Conservation (phyloP, 2,113 vertebrate genomes). For the Pseudonaja textilis region DNA sequence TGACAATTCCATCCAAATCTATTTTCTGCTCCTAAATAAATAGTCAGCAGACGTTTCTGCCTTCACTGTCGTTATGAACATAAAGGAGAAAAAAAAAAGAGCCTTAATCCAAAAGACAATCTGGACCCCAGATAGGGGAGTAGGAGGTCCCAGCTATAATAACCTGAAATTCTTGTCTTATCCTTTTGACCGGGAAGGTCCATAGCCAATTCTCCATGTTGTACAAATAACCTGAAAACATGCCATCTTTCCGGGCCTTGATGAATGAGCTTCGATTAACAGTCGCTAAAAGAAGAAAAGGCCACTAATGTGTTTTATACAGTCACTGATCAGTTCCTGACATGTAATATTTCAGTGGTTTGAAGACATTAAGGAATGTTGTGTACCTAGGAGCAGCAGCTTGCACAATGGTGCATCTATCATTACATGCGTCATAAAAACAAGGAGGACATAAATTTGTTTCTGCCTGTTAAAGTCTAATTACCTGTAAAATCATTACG, state of each 20-base stretch:
- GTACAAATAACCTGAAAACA: constrained; percentile 57
- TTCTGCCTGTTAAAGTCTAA: constrained; percentile 73
- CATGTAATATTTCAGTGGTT: constrained; percentile 73
- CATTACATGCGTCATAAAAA: constrained; percentile 69
- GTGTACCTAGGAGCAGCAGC: constrained; percentile 69
- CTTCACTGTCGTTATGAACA: background rate
- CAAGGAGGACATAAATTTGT: constrained; percentile 66
- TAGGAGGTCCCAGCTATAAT: constrained; percentile 46
- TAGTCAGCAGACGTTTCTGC: background rate
- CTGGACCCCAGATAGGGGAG: background rate
- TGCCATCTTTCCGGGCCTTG: constrained; percentile 67
- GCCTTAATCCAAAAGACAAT: background rate
- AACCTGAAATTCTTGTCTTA: constrained; percentile 61
- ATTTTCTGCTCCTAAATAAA: background rate
- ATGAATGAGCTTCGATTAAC: constrained; percentile 70
- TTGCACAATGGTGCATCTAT: constrained; percentile 63
- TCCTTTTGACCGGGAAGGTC: constrained; percentile 64
- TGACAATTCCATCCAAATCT: background rate
- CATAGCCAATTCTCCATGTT: constrained; percentile 56
- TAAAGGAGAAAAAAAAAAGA: constrained; percentile 15
- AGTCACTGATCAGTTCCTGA: constrained; percentile 72
- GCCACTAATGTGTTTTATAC: constrained; percentile 72
- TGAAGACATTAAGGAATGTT: constrained; percentile 67
- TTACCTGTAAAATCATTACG: constrained; percentile 78
- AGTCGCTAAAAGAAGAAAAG: constrained; percentile 68